phyloP scores from a whole-genome alignment of 1,140 invertebrate species.

The Caenorhabditis inopinata region DNA sequence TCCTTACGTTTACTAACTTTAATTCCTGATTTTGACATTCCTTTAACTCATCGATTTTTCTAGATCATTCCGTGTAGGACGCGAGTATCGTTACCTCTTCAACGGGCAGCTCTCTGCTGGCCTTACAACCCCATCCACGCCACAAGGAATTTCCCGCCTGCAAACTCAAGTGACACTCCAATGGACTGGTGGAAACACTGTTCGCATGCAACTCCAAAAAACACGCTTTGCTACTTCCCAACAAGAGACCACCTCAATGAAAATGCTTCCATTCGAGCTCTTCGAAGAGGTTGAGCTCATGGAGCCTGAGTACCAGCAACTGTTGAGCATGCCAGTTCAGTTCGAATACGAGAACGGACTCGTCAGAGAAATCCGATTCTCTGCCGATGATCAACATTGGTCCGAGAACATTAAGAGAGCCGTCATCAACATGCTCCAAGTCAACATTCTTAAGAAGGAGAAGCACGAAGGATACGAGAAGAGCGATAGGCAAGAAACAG shows the following conservation, averaged over 20 bases:
- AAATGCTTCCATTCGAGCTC: conserved; percentile 36
- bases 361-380: conserved; percentile 49
- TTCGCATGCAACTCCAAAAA: conserved; percentile 34
- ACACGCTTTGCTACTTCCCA: conserved; percentile 37
- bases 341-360: conserved; percentile 35
- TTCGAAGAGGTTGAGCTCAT: conserved; percentile 32
- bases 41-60: not conserved
- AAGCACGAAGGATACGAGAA: conserved; percentile 37
- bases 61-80: conserved; percentile 23
- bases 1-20: not conserved
- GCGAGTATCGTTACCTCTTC: conserved; percentile 43
- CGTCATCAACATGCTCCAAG: conserved; percentile 64
- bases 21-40: not conserved
- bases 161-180: conserved; percentile 37
- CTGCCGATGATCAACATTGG: conserved; percentile 62
- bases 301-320: conserved; percentile 6
- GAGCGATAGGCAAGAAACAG: conserved; percentile 10
- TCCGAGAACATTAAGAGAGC: conserved; percentile 67
- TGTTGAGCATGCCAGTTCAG: conserved; percentile 23
- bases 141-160: conserved; percentile 35
- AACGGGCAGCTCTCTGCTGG: conserved; percentile 44
- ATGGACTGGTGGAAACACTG: conserved; percentile 25
- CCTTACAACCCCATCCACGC: conserved; percentile 19
- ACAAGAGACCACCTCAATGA: not conserved
- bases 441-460: conserved; percentile 59